These are phyloP conservation scores for Hirtodrosophila cameraria DNA, from an alignment of 2,888 invertebrate genomes.

Conservation along the genomic window DNA sequence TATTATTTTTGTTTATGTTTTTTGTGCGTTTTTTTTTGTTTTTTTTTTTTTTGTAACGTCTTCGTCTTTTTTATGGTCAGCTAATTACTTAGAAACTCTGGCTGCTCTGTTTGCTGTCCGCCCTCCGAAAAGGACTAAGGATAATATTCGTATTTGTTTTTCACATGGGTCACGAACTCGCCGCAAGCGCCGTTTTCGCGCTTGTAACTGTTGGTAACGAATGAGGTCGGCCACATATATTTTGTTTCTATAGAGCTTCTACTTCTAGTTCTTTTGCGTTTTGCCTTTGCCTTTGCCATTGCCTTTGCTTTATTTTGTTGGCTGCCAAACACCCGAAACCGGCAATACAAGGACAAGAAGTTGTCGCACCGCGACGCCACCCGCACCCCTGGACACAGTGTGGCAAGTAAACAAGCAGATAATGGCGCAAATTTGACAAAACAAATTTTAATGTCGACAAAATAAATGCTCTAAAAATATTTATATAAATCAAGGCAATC, in stretches of 20 bases:
- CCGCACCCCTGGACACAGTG: conserved; percentile 2
- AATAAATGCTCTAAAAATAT: conserved; percentile 30
- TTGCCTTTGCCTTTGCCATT: conserved; percentile 38
- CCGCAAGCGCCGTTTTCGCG: conserved; percentile 60
- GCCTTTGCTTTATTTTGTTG: conserved; percentile 32
- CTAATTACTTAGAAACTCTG: not conserved
- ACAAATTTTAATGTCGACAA: not conserved
- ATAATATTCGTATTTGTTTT: conserved; percentile 16
- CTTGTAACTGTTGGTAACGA: conserved; percentile 77
- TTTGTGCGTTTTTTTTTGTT: conserved; percentile 11
- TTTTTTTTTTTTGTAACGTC: conserved; percentile 2
- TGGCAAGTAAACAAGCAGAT: conserved; percentile 33
- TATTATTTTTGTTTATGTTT: not conserved
- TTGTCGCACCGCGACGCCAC: not conserved
- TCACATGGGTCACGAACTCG: conserved; percentile 47
- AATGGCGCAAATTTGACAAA: conserved; percentile 50
- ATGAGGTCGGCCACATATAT: conserved; percentile 70
- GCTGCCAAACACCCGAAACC: conserved; percentile 70
- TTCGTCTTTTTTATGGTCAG: conserved; percentile 10
- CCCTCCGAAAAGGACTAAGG: conserved; percentile 4
- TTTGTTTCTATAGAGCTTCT: conserved; percentile 74
- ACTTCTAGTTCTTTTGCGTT: conserved; percentile 35
- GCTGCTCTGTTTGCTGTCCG: conserved; percentile 3
- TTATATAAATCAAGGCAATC: no score
- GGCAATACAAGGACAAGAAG: conserved; percentile 65